Evolutionary conservation across 2,797 vertebrate genomes (phyloP), one percentile per base, ranked within the genome.

Genomic region (Mycteria americana): DNA sequence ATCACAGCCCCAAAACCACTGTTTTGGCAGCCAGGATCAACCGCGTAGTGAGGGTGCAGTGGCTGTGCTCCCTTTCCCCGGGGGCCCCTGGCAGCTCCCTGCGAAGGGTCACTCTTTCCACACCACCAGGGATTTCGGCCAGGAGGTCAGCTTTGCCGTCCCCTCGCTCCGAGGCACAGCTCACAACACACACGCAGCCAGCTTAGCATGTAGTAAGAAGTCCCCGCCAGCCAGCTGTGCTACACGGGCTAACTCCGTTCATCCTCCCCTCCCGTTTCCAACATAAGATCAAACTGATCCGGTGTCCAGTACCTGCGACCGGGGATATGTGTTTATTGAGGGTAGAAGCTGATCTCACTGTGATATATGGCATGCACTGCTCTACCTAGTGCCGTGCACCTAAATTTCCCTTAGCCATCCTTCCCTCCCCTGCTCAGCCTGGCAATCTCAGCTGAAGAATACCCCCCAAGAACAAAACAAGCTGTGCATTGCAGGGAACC

Each of bases 1-100:
- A 37, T 41, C 84, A n/a, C 30, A 43, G 39, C 13, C 14, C 25
- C 33, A 51, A 11, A 11, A 73, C 69, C 3, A 1, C 24, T 70
- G 17, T 23, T 63, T 60, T 45, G 35, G 51, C 48, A 81, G 37
- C 37, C 1, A 2, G 50, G 33, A 79, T 18, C 1, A 12, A 18
- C 4, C 21, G 37, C 0, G 0, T 9, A 18, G 13, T 19, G 53
- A 10, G 13, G 11, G 3, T 19, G 13, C 2, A 0, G 31, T 65
- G 37, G 39, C 30, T 75, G 31, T 33, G 22, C n/a, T 91, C 24
- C 53, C 22, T 72, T 60, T 5, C 13, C 50, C 19, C 1, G 3
- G 35, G 21, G 11, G 57, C 4, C 23, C 48, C 73, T 35, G 31
- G 27, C 31, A 57, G 41, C 10, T 74, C 14, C 16, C 27, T 51